Evolutionary conservation across 2,888 invertebrate species (phyloP).

Genomic region (Maniola hyperantus): DNA sequence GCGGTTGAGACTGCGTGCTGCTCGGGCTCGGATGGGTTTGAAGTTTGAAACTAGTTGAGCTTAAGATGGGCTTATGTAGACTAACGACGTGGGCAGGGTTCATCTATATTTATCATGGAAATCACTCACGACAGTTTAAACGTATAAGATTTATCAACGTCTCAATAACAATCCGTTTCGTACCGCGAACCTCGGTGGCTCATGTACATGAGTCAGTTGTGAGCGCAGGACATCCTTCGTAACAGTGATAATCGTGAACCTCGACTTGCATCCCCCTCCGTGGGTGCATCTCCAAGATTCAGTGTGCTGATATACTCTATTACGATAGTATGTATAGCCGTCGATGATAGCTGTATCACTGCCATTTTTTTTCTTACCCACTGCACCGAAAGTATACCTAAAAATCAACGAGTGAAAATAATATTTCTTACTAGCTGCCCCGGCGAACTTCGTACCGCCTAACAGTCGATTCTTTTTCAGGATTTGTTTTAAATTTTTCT

Average conservation of each 20-base stretch:
- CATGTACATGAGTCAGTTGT: conserved; percentile 59
- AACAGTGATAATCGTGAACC: conserved; percentile 29
- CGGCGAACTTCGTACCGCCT: too few relatives aligned
- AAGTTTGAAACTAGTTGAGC: too few relatives aligned
- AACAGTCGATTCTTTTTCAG: too few relatives aligned
- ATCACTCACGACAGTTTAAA: too few relatives aligned
- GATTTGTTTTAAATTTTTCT: too few relatives aligned
- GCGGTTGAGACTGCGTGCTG: too few relatives aligned
- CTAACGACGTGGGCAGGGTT: too few relatives aligned
- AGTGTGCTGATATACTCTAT: conserved; percentile 29
- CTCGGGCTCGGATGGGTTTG: too few relatives aligned
- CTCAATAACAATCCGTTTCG: not conserved
- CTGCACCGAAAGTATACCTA: conserved; percentile 23
- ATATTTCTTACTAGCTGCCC: too few relatives aligned
- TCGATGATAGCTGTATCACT: conserved; percentile 41
- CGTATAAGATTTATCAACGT: too few relatives aligned
- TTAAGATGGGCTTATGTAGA: too few relatives aligned
- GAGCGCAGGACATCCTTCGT: conserved; percentile 1
- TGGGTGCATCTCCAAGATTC: conserved; percentile 44
- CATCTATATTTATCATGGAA: too few relatives aligned
- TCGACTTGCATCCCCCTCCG: conserved; percentile 34
- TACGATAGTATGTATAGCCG: conserved; percentile 46
- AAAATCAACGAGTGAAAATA: not conserved
- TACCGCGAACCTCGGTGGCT: conserved; percentile 37
- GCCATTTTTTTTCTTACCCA: conserved; percentile 37